phyloP scores from a whole-genome alignment of 2,113 vertebrate genomes.

The Charadrius vociferus region DNA sequence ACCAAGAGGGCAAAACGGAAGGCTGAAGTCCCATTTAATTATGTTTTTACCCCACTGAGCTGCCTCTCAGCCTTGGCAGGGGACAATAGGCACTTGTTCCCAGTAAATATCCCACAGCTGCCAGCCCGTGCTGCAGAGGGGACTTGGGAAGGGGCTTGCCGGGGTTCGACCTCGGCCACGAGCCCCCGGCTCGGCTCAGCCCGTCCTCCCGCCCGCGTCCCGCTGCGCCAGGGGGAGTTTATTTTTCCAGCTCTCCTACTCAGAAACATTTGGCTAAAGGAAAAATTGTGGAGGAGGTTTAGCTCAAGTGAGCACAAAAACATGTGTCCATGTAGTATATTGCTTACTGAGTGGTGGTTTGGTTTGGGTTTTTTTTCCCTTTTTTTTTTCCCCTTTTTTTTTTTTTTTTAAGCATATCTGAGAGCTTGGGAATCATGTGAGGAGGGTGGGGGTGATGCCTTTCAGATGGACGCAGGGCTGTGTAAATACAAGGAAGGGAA shows the following conservation, averaged over 20 bases:
- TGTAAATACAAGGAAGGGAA: background rate
- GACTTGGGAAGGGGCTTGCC: background rate
- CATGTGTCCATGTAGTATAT: constrained; percentile 30
- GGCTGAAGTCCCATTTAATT: background rate
- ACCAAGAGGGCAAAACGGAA: background rate
- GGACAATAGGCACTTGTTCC: constrained; percentile 59
- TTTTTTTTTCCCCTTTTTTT: too few species aligned
- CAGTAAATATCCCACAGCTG: background rate
- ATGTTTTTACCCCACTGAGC: constrained; percentile 10
- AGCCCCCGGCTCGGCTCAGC: background rate
- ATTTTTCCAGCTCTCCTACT: constrained; percentile 63
- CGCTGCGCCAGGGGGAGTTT: constrained; percentile 43
- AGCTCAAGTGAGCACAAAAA: constrained; percentile 59
- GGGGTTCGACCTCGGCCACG: fast-evolving
- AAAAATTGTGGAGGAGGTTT: constrained; percentile 56
- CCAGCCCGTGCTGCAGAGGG: background rate
- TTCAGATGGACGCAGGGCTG: background rate
- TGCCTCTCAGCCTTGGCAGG: background rate
- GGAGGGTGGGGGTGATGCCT: background rate
- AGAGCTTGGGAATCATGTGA: constrained; percentile 18
- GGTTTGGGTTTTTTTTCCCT: background rate
- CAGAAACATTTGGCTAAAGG: constrained; percentile 66
- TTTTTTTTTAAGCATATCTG: background rate
- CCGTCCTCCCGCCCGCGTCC: background rate
- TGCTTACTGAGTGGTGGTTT: background rate